These are phyloP conservation scores for Drosophila phalerata DNA, from an alignment of 2,888 invertebrate genomes.

Conservation along the genomic window DNA sequence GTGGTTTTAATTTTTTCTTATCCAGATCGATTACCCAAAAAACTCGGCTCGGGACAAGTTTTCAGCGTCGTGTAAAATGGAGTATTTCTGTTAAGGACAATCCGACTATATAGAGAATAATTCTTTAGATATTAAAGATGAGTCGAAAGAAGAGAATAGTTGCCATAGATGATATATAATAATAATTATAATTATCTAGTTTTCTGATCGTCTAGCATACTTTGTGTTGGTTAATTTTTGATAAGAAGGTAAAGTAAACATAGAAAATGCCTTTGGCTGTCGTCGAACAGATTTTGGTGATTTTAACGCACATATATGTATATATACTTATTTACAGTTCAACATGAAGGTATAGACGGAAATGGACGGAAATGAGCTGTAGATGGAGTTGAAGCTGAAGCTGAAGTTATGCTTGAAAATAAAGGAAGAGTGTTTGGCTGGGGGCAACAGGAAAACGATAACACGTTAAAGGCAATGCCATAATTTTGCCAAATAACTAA, in stretches of 20 bases:
- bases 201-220: not conserved
- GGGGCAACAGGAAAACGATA: not conserved
- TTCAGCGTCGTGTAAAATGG: not conserved
- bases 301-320: conserved; percentile 8
- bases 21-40: too few species aligned
- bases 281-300: conserved; percentile 40
- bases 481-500: conserved; percentile 37
- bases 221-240: not conserved
- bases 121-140: not conserved
- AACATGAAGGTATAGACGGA: not conserved
- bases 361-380: not conserved
- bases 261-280: conserved; percentile 33
- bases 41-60: too few species aligned
- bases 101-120: too few species aligned
- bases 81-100: not conserved
- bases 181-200: not conserved
- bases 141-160: not conserved
- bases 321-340: not conserved
- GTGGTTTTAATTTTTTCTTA: too few species aligned
- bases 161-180: not conserved
- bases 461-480: conserved; percentile 14
- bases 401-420: not conserved
- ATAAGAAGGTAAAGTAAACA: too few species aligned
- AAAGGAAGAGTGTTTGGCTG: not conserved
- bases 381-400: not conserved